Conservation (phyloP, 1,140 invertebrate genomes). For the Lordiphosa stackelbergi region DNA sequence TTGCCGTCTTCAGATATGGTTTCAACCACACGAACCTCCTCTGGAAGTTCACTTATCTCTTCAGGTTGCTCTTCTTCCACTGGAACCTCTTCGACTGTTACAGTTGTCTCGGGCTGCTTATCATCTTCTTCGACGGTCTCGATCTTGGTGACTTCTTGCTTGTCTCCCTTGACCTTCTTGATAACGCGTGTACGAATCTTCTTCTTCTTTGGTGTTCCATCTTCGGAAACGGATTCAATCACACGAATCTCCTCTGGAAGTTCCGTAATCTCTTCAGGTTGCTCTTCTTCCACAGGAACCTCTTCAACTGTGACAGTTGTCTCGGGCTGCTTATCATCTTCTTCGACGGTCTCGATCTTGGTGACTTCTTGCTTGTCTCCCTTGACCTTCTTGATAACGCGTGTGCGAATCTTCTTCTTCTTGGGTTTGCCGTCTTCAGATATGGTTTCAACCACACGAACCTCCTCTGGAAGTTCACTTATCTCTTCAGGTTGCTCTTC, state of each 20-base stretch:
- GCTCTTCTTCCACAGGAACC: constrained; percentile 30
- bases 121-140: constrained; percentile 57
- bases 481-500: constrained; percentile 28
- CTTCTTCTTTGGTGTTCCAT: constrained; percentile 4
- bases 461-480: constrained; percentile 24
- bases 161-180: constrained; percentile 66
- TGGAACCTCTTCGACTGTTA: constrained; percentile 49
- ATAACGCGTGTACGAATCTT: constrained; percentile 26
- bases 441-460: constrained; percentile 61
- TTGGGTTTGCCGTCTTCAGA: constrained; percentile 42
- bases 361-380: constrained; percentile 44
- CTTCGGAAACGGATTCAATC: constrained; percentile 12
- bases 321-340: constrained; percentile 57
- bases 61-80: constrained; percentile 32
- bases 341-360: constrained; percentile 57
- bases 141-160: constrained; percentile 71
- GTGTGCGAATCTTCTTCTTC: constrained; percentile 47
- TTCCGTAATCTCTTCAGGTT: constrained; percentile 48
- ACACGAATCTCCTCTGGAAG: constrained; percentile 59
- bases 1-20: not conserved
- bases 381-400: constrained; percentile 32
- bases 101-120: constrained; percentile 59
- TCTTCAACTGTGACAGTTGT: constrained; percentile 51
- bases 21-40: not conserved
- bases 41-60: not conserved